Evolutionary conservation across 2,113 vertebrate species (phyloP).

Genomic region (Toxotes chatareus): DNA sequence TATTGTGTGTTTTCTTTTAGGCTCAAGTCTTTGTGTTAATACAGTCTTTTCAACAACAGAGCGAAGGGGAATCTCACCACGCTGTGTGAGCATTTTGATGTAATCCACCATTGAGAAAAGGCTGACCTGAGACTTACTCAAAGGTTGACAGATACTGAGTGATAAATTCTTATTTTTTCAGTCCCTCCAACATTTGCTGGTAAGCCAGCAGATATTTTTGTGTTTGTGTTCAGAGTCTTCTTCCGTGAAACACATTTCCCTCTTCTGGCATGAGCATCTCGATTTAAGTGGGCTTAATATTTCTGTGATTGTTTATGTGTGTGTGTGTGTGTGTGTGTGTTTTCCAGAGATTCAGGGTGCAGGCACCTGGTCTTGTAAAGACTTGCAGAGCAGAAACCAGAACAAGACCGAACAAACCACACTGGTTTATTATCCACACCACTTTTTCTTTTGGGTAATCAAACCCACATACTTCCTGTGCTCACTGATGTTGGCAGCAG

Average conservation of each 20-base stretch:
- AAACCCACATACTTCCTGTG: background rate
- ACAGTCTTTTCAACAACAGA: too few relatives aligned
- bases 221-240: background rate
- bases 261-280: background rate
- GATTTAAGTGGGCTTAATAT: background rate
- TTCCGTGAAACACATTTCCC: background rate
- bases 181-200: background rate
- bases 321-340: background rate
- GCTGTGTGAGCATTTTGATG: background rate
- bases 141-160: background rate
- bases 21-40: background rate
- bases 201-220: slow-evolving; percentile 1
- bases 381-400: background rate
- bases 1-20: too few relatives aligned
- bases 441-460: slow-evolving; percentile 33
- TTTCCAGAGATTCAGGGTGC: background rate
- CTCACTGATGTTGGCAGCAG: slow-evolving; percentile 6
- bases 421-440: slow-evolving; percentile 9
- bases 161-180: background rate
- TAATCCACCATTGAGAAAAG: background rate
- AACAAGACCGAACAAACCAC: background rate
- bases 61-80: too few relatives aligned
- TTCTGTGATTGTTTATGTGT: background rate
- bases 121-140: slow-evolving; percentile 3
- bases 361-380: slow-evolving; percentile 5